phyloP scores from a whole-genome alignment of 2,113 vertebrate species.

The Chloropsis cyanopogon region DNA sequence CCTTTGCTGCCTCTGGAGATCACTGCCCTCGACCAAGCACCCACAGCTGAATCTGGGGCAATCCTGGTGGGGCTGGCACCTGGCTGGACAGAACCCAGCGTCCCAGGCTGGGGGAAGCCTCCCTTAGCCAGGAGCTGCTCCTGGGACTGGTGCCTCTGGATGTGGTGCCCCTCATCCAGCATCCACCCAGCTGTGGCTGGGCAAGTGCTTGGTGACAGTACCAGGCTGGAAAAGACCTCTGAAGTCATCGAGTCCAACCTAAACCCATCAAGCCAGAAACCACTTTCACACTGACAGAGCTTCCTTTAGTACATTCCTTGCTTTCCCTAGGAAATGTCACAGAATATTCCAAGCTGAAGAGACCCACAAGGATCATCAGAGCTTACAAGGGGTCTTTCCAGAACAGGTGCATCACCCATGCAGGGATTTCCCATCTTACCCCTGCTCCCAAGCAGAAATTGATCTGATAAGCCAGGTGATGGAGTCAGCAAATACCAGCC shows the following conservation, averaged over 20 bases:
- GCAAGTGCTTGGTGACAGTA: neutral
- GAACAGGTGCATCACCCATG: neutral
- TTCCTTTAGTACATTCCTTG: neutral
- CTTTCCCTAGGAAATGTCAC: neutral
- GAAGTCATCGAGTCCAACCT: neutral
- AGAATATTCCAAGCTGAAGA: neutral
- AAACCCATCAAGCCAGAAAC: neutral
- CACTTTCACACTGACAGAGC: neutral
- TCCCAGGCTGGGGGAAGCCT: neutral
- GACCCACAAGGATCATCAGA: fast-evolving
- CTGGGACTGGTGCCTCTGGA: neutral
- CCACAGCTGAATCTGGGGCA: fast-evolving
- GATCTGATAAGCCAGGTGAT: neutral
- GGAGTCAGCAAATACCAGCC: neutral
- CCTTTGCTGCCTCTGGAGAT: neutral
- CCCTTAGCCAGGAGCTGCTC: neutral
- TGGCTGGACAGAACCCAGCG: neutral
- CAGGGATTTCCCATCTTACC: neutral
- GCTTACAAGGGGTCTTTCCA: neutral
- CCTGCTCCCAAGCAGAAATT: neutral
- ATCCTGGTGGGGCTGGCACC: neutral
- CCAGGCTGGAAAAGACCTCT: neutral
- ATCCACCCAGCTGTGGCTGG: too few species aligned
- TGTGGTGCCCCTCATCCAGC: neutral
- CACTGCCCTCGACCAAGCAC: neutral